phyloP scores from a whole-genome alignment of 2,113 vertebrate species.

The Leiothrix lutea region DNA sequence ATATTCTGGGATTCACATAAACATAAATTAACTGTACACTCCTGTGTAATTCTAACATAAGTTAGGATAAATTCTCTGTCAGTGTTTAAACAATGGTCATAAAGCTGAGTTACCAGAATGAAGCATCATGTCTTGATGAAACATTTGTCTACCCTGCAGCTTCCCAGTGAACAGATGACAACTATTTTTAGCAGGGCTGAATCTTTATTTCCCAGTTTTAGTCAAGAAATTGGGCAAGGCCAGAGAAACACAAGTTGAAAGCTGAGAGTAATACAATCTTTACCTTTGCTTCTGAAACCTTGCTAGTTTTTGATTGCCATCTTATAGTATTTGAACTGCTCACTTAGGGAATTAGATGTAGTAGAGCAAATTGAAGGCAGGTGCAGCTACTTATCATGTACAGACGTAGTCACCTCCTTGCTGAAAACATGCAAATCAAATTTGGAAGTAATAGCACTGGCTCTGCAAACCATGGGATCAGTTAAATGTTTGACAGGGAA shows the following conservation, averaged over 20 bases:
- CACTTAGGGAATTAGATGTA: slow-evolving; percentile 37
- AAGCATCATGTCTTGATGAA: background rate
- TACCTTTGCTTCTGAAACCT: background rate
- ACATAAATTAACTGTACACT: background rate
- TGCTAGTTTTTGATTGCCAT: background rate
- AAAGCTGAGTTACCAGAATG: slow-evolving; percentile 33
- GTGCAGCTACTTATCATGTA: slow-evolving; percentile 13
- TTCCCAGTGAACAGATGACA: background rate
- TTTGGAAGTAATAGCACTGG: slow-evolving; percentile 17
- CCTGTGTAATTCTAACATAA: background rate
- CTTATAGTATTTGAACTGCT: background rate
- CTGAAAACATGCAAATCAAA: slow-evolving; percentile 53
- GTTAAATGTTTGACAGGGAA: slow-evolving; percentile 38
- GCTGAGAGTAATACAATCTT: background rate
- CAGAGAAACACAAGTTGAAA: background rate
- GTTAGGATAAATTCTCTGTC: background rate
- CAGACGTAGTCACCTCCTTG: background rate
- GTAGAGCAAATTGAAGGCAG: slow-evolving; percentile 47
- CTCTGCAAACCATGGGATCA: slow-evolving; percentile 23
- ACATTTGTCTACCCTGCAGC: background rate
- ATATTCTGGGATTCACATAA: background rate
- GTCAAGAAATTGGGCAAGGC: background rate
- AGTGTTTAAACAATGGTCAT: background rate
- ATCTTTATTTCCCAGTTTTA: slow-evolving; percentile 1
- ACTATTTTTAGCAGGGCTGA: background rate